Evolutionary conservation across 2,797 vertebrate genomes (phyloP).

Genomic region (Microctenopoma stevenorrisi): DNA sequence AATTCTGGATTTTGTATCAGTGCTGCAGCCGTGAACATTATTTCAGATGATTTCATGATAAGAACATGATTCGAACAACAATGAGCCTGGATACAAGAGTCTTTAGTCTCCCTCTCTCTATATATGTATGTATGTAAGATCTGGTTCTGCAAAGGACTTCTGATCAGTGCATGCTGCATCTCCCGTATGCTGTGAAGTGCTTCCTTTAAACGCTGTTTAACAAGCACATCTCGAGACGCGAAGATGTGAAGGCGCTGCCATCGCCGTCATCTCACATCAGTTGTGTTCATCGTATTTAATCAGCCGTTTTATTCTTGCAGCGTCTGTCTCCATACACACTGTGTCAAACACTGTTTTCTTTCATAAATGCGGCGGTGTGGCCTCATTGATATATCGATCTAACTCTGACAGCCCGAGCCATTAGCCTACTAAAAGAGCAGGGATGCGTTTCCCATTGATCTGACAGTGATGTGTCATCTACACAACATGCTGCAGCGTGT

Average conservation of each 20-base stretch:
- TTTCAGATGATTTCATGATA: no score
- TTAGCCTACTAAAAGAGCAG: constrained; percentile 62
- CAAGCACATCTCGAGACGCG: background rate
- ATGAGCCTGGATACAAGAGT: no score
- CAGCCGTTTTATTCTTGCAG: background rate
- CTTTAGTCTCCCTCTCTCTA: no score
- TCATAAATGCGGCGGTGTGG: constrained; percentile 38
- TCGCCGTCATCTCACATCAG: background rate
- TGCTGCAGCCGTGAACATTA: no score
- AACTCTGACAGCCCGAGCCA: constrained; percentile 48
- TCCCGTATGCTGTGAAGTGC: background rate
- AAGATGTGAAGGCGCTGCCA: constrained; percentile 3
- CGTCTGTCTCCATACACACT: background rate
- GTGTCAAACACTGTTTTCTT: constrained; percentile 33
- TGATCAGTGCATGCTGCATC: background rate
- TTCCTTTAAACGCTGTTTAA: constrained; percentile 1
- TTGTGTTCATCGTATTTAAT: background rate
- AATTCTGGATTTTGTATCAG: no score
- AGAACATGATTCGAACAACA: no score
- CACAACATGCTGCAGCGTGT: constrained; percentile 12
- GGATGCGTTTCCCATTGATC: constrained; percentile 63
- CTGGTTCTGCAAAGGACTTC: background rate
- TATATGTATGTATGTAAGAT: no score
- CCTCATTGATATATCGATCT: constrained; percentile 49
- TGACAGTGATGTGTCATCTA: constrained; percentile 51